Evolutionary conservation across 2,797 vertebrate genomes (phyloP).

Genomic region (Gobionotothen gibberifrons): DNA sequence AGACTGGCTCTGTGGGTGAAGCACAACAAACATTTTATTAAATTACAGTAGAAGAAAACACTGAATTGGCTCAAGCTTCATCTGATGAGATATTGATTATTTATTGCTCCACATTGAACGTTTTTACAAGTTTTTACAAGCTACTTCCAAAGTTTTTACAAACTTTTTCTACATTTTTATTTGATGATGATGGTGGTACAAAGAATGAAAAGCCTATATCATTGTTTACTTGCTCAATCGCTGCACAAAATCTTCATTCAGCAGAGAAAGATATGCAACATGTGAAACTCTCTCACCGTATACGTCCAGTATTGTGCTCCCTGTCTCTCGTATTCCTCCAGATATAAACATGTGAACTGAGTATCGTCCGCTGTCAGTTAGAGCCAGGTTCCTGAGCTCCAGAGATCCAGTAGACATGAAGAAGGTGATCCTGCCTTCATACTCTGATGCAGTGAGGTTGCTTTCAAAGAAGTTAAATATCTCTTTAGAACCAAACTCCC

Average conservation of each 20-base stretch:
- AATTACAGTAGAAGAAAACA: neutral
- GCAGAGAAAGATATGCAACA: too few species aligned
- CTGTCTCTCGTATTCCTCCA: rapidly evolving
- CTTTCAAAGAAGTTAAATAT: too few species aligned
- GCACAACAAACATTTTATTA: too few species aligned
- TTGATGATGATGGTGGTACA: too few species aligned
- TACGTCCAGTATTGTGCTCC: neutral
- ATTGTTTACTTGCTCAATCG: too few species aligned
- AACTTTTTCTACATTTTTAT: neutral
- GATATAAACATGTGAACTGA: neutral
- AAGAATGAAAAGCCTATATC: too few species aligned
- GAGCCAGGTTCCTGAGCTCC: conserved; percentile 57
- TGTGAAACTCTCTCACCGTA: too few species aligned
- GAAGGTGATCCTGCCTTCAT: conserved; percentile 58
- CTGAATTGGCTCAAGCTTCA: too few species aligned
- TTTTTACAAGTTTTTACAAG: too few species aligned
- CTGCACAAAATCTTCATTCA: rapidly evolving
- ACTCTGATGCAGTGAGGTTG: rapidly evolving
- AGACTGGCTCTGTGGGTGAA: conserved; percentile 54
- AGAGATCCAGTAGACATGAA: conserved; percentile 55
- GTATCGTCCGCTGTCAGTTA: conserved; percentile 54
- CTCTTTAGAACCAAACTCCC: too few species aligned
- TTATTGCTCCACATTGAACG: neutral
- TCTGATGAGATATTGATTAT: neutral
- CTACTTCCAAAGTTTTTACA: too few species aligned